phyloP scores from a whole-genome alignment of 1,140 invertebrate species.

The Tachypleus tridentatus region DNA sequence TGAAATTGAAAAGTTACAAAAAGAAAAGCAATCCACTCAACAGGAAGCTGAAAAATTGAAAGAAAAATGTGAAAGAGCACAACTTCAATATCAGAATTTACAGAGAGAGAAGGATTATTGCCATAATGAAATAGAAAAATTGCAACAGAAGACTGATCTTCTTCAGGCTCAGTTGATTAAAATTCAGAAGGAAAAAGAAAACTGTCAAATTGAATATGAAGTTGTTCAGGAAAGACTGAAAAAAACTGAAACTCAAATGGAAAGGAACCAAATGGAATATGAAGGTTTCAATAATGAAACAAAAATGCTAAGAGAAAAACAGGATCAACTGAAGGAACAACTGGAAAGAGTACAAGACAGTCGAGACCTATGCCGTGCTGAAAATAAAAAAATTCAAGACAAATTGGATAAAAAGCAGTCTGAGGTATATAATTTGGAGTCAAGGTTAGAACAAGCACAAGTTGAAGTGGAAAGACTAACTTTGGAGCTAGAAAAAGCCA shows the following conservation, averaged over 20 bases:
- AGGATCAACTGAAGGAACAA: slow-evolving; percentile 68
- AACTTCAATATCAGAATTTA: slow-evolving; percentile 56
- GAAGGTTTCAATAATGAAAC: slow-evolving; percentile 67
- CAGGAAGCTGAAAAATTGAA: slow-evolving; percentile 68
- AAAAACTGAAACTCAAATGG: slow-evolving; percentile 43
- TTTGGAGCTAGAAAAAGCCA: slow-evolving; percentile 72
- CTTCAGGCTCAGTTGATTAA: slow-evolving; percentile 64
- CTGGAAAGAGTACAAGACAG: slow-evolving; percentile 66
- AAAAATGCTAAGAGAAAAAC: slow-evolving; percentile 63
- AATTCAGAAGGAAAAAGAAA: slow-evolving; percentile 68
- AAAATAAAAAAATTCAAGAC: slow-evolving; percentile 81
- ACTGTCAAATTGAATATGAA: slow-evolving; percentile 66
- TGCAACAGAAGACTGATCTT: slow-evolving; percentile 64
- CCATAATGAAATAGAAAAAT: slow-evolving; percentile 61
- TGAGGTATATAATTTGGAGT: slow-evolving; percentile 74
- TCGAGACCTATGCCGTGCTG: slow-evolving; percentile 71
- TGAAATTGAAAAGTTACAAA: slow-evolving; percentile 70
- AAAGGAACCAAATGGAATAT: slow-evolving; percentile 55
- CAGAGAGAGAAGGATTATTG: slow-evolving; percentile 76
- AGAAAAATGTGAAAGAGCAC: slow-evolving; percentile 74
- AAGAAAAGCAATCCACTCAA: slow-evolving; percentile 72
- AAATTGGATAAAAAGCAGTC: slow-evolving; percentile 82
- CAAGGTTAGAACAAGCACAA: slow-evolving; percentile 69
- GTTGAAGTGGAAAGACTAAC: slow-evolving; percentile 72
- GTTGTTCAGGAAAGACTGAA: slow-evolving; percentile 75